Evolutionary conservation across 2,888 invertebrate species (phyloP).

Genomic region (Drosophila longiperda): DNA sequence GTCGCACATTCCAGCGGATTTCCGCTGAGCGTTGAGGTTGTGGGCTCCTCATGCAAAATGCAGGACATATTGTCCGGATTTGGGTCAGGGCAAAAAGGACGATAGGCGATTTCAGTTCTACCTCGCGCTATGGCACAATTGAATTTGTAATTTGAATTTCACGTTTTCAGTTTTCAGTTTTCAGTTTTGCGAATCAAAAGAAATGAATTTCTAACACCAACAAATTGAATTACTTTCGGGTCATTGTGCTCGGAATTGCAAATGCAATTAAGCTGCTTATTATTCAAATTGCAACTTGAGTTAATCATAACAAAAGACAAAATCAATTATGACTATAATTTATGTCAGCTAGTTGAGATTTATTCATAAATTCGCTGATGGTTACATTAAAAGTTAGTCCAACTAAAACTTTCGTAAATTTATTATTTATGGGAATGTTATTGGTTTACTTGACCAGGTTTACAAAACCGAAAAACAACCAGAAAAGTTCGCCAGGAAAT

Average conservation of each 20-base stretch:
- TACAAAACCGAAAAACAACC: background rate
- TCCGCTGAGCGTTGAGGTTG: slow-evolving; percentile 60
- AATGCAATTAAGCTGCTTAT: slow-evolving; percentile 61
- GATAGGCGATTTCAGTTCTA: slow-evolving; percentile 2
- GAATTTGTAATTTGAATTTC: slow-evolving; percentile 48
- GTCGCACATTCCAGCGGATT: slow-evolving; percentile 53
- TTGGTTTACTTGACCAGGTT: background rate
- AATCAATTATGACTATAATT: background rate
- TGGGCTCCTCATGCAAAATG: slow-evolving; percentile 60
- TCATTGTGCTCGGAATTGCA: slow-evolving; percentile 63
- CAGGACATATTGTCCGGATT: slow-evolving; percentile 42
- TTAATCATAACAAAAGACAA: background rate
- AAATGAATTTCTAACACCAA: slow-evolving; percentile 34
- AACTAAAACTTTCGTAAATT: background rate
- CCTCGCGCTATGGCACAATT: slow-evolving; percentile 40
- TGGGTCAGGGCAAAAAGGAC: slow-evolving; percentile 4
- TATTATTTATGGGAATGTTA: background rate
- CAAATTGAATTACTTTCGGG: slow-evolving; percentile 58
- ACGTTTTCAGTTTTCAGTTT: background rate
- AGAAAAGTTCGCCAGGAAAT: background rate
- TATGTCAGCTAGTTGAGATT: background rate
- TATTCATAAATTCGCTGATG: background rate
- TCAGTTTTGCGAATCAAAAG: slow-evolving; percentile 14
- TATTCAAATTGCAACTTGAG: slow-evolving; percentile 3
- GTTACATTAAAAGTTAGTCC: background rate